Conservation (phyloP, 2,797 vertebrate genomes). For the Toxotes lorentzi region DNA sequence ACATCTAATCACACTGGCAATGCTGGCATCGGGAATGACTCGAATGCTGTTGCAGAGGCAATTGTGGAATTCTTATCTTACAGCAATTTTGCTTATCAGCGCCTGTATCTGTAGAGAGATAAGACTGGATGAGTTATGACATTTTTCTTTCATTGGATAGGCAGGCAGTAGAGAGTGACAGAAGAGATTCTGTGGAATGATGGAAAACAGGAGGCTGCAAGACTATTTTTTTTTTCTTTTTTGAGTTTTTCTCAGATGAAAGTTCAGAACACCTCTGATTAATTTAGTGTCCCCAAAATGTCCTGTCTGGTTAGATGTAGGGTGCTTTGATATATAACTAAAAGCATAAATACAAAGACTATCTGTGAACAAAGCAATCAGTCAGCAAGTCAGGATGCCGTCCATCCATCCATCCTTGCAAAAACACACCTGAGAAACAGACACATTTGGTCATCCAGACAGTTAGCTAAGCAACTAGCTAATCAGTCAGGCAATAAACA, state of each 20-base stretch:
- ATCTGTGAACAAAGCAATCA: slow-evolving; percentile 11
- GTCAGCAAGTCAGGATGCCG: slow-evolving; percentile 7
- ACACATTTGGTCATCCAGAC: background rate
- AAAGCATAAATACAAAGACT: slow-evolving; percentile 49
- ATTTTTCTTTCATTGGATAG: slow-evolving; percentile 13
- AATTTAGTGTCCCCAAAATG: slow-evolving; percentile 62
- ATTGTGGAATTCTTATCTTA: slow-evolving; percentile 47
- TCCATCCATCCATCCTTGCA: slow-evolving; percentile 1
- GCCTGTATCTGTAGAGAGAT: slow-evolving; percentile 33
- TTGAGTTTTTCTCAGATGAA: background rate
- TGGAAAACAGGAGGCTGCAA: slow-evolving; percentile 12
- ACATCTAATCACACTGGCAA: slow-evolving; percentile 21
- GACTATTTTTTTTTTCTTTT: too few species aligned
- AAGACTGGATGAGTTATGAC: background rate
- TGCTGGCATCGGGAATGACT: background rate
- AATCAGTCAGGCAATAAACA: slow-evolving; percentile 25
- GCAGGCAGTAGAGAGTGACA: background rate
- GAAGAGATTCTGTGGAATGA: background rate
- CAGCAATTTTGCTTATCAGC: slow-evolving; percentile 20
- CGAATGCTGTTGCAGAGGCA: background rate
- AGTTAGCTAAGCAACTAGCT: background rate
- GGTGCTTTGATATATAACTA: slow-evolving; percentile 24
- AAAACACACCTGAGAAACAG: background rate
- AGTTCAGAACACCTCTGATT: slow-evolving; percentile 46
- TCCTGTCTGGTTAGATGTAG: slow-evolving; percentile 37